Percentiles rank a stretch among this genome's conserved stretches.
phyloP scores from a whole-genome alignment of 2,113 vertebrate genomes.

The Xiphophorus couchianus region DNA sequence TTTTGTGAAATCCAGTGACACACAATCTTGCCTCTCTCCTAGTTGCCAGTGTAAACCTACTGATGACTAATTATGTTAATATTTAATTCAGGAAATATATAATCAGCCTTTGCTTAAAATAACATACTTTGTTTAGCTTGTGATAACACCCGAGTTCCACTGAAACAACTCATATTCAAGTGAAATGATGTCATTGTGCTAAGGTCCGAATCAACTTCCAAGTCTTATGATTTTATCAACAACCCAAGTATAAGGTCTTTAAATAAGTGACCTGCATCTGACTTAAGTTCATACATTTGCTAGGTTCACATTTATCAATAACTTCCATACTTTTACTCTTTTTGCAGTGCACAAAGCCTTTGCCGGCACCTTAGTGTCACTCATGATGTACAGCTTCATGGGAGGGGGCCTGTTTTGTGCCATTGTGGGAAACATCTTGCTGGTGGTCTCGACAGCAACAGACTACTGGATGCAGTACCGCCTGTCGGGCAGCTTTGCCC shows the following conservation, averaged over 20 bases:
- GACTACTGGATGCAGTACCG: slow-evolving; percentile 95
- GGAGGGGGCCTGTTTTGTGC: slow-evolving; percentile 91
- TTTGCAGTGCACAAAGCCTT: slow-evolving; percentile 49
- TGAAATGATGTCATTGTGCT: too few relatives aligned
- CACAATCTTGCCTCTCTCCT: background rate
- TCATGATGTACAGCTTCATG: slow-evolving; percentile 92
- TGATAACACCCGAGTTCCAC: background rate
- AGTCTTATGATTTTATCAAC: background rate
- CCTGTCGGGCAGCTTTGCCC: slow-evolving; percentile 86
- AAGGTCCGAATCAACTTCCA: background rate
- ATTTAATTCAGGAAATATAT: too few relatives aligned
- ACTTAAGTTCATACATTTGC: background rate
- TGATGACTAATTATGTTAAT: background rate
- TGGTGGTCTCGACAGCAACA: slow-evolving; percentile 88
- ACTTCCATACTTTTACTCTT: slow-evolving; percentile 3
- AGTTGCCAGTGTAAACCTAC: background rate
- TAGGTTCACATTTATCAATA: background rate
- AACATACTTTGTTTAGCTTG: background rate
- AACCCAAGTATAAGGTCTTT: background rate
- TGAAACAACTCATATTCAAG: background rate
- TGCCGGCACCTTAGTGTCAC: slow-evolving; percentile 30
- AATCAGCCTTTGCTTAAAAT: background rate
- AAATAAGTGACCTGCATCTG: background rate
- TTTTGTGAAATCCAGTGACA: background rate
- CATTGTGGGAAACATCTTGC: slow-evolving; percentile 88